Evolutionary conservation across 2,113 vertebrate species (phyloP).

Genomic region (Rhinoptilus africanus): DNA sequence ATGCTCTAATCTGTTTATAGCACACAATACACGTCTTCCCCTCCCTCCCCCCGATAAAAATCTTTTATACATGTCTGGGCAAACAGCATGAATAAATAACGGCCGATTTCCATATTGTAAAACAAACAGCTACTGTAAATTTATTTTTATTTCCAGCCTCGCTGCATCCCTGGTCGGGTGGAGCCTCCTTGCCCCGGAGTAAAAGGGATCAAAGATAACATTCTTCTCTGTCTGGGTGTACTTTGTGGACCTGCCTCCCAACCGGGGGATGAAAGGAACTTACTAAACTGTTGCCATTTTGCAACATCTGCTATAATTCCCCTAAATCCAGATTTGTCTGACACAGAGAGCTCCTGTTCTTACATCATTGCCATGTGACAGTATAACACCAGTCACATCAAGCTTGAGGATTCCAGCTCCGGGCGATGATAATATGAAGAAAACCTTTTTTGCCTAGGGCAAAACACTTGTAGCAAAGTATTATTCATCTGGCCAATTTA

Average conservation of each 20-base stretch:
- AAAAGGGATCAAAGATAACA: constrained; percentile 83
- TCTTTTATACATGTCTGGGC: constrained; percentile 30
- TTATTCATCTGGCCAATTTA: constrained; percentile 85
- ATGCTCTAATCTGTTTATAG: constrained; percentile 50
- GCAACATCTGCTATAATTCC: constrained; percentile 88
- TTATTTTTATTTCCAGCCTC: constrained; percentile 66
- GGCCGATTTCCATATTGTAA: constrained; percentile 65
- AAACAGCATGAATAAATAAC: constrained; percentile 48
- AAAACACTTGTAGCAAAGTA: constrained; percentile 84
- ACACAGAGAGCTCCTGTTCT: constrained; percentile 80
- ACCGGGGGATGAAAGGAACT: constrained; percentile 81
- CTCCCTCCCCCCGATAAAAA: constrained; percentile 3
- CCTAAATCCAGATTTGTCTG: constrained; percentile 87
- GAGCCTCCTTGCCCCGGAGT: constrained; percentile 66
- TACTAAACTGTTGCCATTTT: constrained; percentile 87
- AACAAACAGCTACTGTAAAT: constrained; percentile 61
- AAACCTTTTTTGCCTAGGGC: constrained; percentile 78
- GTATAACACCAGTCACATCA: constrained; percentile 77
- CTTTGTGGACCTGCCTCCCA: constrained; percentile 79
- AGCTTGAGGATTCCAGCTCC: constrained; percentile 76
- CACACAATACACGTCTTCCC: not conserved
- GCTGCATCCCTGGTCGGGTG: constrained; percentile 41
- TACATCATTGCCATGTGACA: constrained; percentile 84
- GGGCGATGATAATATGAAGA: constrained; percentile 78
- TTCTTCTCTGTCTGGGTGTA: constrained; percentile 82